Base-by-base conservation (phyloP, 23 tunicate species). In the Trididemnum clinides region DNA sequence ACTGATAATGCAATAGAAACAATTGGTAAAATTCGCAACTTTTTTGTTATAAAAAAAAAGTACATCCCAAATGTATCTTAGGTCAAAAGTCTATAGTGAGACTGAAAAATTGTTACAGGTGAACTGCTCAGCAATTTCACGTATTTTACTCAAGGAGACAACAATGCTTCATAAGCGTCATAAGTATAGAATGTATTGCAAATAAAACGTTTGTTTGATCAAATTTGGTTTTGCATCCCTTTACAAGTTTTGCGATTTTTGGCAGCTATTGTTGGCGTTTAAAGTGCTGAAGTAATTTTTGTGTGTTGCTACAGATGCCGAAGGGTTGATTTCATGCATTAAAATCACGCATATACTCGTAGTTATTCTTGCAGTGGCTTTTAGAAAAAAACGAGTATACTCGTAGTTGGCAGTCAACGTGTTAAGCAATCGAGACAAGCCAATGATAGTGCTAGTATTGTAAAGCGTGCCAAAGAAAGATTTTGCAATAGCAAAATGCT, bases 331-430 rank as follows among this genome's bases (percentile, higher is more conserved):
- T 66, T 66, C n/a, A 66, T 66, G 36, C 75, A 66, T 66, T 66
- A 66, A 66, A 66, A 66, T 28, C 75, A 66, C 37, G n/a, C 3
- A 37, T 31, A 66, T 32, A 28, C 75, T 29, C 37, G 75, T 66
- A 66, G 37, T 66, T 66, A 28, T 66, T 66, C 75, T 28, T 29
- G 37, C 37, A 66, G 19, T 12, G 69, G 69, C 27, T 12, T 66
- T 66, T 66, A 66, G 75, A 66, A 66, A 66, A 29, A 66, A 66
- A 66, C 75, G 75, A 66, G 36, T 66, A 66, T 66, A 66, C 75
- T 66, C 75, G 75, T 66, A 66, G 75, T 29, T 28, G 75, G 75
- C 75, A 66, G 75, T 66, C 75, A 66, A 66, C 75, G 37, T n/a
- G n/a, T n/a, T n/a, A n/a, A n/a, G n/a, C n/a, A n/a, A n/a, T n/a